Base-by-base conservation (phyloP, 2,113 vertebrate genomes). In the Marmota flaviventris region DNA sequence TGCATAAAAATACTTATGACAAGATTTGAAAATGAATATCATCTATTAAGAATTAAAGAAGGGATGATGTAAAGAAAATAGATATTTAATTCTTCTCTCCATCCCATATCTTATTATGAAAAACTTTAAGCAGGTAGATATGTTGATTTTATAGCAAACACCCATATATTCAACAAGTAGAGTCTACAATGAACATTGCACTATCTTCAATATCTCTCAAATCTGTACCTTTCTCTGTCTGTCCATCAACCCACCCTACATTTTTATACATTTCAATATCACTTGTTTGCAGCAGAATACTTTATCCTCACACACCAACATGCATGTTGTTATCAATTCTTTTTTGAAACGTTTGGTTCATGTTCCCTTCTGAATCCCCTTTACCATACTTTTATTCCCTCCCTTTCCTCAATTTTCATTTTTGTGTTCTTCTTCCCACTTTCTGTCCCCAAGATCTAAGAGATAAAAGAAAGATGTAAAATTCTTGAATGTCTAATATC, bases 21-120 rank as follows among this genome's bases (percentile, higher is more conserved):
- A 89, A 88, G 22, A 89, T 72, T 79, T 89, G 56, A 91, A 94
- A 93, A 95, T 42, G 61, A 95, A 87, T 78, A 27, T 22, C 27
- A 25, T 24, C 37, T 67, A 67, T 42, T 82, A 91, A 88, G 75
- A 95, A 53, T 56, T 84, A 75, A 83, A 8, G 22, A 73, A 72
- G 51, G n/a, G 17, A 11, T 24, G 51, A 63, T 56, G 13, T 56
- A 63, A 94, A 29, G 39, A 93, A 92, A 89, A 10, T 16, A 73
- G 91, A 88, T 61, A 29, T 78, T 86, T 37, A 61, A 22, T 95
- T 94, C 42, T 86, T 85, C 63, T 8, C 8, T 53, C 14, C 39
- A 51, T 65, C 53, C 20, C 4, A 32, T 32, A 87, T 87, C 48
- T 92, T 89, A 86, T 69, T 89, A 72, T 51, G 18, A 72, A 84